Evolutionary conservation across 2,888 invertebrate species (phyloP), one percentile per base, ranked within the genome.

Genomic region (Mesorhabditis spiculigera): DNA sequence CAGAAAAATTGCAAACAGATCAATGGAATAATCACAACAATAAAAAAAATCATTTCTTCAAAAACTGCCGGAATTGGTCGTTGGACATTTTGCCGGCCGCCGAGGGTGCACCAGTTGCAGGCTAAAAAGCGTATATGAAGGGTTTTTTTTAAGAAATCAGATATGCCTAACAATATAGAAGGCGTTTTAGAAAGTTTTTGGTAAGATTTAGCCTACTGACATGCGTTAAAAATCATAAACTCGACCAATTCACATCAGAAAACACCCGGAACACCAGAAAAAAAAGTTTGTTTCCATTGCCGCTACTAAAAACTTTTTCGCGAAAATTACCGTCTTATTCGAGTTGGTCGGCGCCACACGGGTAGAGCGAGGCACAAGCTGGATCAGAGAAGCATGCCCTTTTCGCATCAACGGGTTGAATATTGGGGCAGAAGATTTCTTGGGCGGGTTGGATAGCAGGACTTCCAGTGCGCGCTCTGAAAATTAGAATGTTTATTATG

Each of bases 391-490:
- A 0, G 67, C 44, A 58, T 70, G 69, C 3, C 70, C 70, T 10
- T 66, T 70, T 16, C 72, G 64, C 5, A 42, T 16, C 5, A 65
- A 6, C 42, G 45, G 45, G 13, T 28, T 43, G 5, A 5, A 44
- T 2, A 4, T 41, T 8, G 5, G 6, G 5, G 10, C 43, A 6
- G 16, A 6, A 6, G 65, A 58, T 65, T 75, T 76, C n/a, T 68
- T 61, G 28, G 79, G 79, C 42, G 81, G 81, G 72, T 79, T 76
- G 10, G 77, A 77, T 6, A 78, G 43, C 41, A 77, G 74, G 5
- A 81, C 78, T 28, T 67, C 8, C 8, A 81, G 66, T 28, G 72
- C 72, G 6, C 75, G 67, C 4, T 74, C 78, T 67, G 70, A 64
- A 65, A 74, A 69, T 4, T 4, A 10, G 16, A 62, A 45, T 50